Evolutionary conservation across 2,888 invertebrate species (phyloP), one percentile per base, ranked within the genome.

Genomic region (Helicoverpa assulta): DNA sequence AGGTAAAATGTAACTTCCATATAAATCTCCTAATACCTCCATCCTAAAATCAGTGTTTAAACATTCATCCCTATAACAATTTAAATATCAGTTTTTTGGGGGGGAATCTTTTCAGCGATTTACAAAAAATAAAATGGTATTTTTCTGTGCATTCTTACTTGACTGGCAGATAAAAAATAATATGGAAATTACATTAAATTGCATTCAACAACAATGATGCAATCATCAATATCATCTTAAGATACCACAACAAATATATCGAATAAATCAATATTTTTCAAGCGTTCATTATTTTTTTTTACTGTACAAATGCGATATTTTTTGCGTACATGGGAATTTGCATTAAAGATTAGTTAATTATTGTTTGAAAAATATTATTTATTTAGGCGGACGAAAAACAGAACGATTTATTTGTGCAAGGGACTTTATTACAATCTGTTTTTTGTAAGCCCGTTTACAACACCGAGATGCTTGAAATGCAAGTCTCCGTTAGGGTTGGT

Each of bases 161-260:
- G 37, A 56, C 55, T 66, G 73, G 54, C 67, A 53, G 62, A 64
- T 67, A 81, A 80, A 82, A 73, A 81, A 82, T 69, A 72, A 89
- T 91, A 91, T 92, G 92, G 92, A 92, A 92, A 91, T 92, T 90
- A 92, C 92, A 91, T 89, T 88, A 77, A 82, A 80, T 78, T 78
- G 61, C 73, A 85, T 78, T 77, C 58, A 70, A 82, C 64, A 72
- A 65, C 69, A 73, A 76, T 54, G 51, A 56, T 73, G 73, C 65
- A 76, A 69, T 68, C 54, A 67, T 72, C 55, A 76, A 65, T 63
- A 70, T 81, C 62, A 51, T 43, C 53, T 67, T 57, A 64, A 69
- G 59, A 73, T 67, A 83, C 67, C 67, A 62, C 65, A 59, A 66
- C 53, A 68, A 63, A 57, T 43, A 60, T 71, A 72, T 74, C 47